Base-by-base conservation (phyloP, 1,140 invertebrate genomes). In the Ephestia elutella region DNA sequence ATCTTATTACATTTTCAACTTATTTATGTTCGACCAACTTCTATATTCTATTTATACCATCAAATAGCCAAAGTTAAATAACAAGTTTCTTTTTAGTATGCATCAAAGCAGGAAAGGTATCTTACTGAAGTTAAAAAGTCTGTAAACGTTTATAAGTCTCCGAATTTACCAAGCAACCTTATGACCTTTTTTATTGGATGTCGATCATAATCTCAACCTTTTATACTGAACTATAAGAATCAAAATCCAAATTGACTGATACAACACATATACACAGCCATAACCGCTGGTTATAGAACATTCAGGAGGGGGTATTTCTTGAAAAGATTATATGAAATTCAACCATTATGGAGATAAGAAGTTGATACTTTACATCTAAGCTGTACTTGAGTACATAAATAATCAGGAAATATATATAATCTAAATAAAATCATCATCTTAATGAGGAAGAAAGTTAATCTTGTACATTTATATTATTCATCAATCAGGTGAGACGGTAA, bases 341-440 rank as follows among this genome's bases (percentile, higher is more conserved):
- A 25, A 25, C 7, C 21, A 25, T 7, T 3, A 25, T 25, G 21
- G 7, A 25, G 21, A 7, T 25, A 25, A 25, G 7, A 25, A 25
- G 21, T 2, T n/a, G n/a, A n/a, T n/a, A n/a, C n/a, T n/a, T n/a
- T n/a, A n/a, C n/a, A n/a, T n/a, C n/a, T n/a, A n/a, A n/a, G n/a
- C n/a, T n/a, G n/a, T n/a, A n/a, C n/a, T n/a, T n/a, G n/a, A n/a
- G n/a, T n/a, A n/a, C n/a, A n/a, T n/a, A n/a, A n/a, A n/a, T n/a
- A n/a, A n/a, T n/a, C n/a, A 10, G 30, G 9, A 11, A 32, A 32
- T 25, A 10, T 32, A 32, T 32, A 5, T 11, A 32, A 51, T 19
- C 49, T 20, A 25, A 69, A 68, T 66, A 65, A 19, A 32, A 38
- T 28, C 8, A 28, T 28, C 25, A 3, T 3, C 25, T 5, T 38